A percentile compares a stretch with the other conserved stretches of the same genome.
Conservation (phyloP, 2,888 invertebrate species). For the Miltochrista miniata region DNA sequence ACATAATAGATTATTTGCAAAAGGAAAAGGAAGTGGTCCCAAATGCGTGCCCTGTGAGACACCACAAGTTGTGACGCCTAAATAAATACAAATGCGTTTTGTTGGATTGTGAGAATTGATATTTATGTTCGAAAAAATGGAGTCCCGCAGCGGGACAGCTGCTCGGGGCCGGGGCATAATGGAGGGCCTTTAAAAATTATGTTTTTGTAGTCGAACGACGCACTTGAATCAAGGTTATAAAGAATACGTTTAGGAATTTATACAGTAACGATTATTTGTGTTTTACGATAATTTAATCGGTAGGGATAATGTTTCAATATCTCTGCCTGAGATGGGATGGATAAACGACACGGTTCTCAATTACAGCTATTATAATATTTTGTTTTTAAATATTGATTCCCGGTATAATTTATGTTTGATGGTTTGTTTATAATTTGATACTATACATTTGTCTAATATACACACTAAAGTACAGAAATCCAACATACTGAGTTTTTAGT, state of each 20-base stretch:
- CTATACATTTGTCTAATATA: too few species aligned
- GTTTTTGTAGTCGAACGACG: slow-evolving; percentile 44
- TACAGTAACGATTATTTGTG: slow-evolving; percentile 35
- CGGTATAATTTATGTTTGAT: not conserved
- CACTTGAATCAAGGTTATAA: slow-evolving; percentile 43
- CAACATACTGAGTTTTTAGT: too few species aligned
- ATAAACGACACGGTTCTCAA: slow-evolving; percentile 19
- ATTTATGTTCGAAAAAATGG: slow-evolving; percentile 78
- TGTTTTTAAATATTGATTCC: not conserved
- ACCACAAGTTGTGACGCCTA: slow-evolving; percentile 61
- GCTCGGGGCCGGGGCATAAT: slow-evolving; percentile 51
- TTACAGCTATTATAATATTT: slow-evolving; percentile 1
- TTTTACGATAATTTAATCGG: slow-evolving; percentile 38
- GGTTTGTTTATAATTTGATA: not conserved
- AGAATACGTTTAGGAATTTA: slow-evolving; percentile 41
- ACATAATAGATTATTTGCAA: slow-evolving; percentile 57
- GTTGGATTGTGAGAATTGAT: slow-evolving; percentile 77
- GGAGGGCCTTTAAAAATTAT: slow-evolving; percentile 51
- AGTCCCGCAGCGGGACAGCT: slow-evolving; percentile 69
- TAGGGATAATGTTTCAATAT: slow-evolving; percentile 31
- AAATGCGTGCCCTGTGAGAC: slow-evolving; percentile 50
- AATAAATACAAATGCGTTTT: slow-evolving; percentile 79
- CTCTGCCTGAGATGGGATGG: slow-evolving; percentile 17
- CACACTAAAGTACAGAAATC: too few species aligned
- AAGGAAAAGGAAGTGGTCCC: slow-evolving; percentile 62